Conservation (phyloP, 2,113 vertebrate genomes). For the Chitala chitala region DNA sequence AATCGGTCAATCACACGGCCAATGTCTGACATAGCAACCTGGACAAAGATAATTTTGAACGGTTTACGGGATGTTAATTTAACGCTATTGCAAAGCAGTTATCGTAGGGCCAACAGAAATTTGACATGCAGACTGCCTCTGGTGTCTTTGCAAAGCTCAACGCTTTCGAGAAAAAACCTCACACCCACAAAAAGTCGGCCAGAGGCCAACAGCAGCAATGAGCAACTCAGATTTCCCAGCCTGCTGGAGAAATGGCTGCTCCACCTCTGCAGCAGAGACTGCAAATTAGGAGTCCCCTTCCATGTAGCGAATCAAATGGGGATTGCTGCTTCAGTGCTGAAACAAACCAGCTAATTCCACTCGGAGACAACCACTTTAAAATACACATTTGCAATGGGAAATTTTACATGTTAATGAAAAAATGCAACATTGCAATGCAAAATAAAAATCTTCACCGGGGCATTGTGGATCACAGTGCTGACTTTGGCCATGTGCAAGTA, state of each 20-base stretch:
- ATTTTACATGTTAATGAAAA: no score
- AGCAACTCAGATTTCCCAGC: not conserved
- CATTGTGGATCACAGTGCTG: no score
- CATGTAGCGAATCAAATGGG: not conserved
- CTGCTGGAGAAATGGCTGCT: not conserved
- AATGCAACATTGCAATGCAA: no score
- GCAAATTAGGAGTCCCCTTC: constrained; percentile 5
- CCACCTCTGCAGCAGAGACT: not conserved
- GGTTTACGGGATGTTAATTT: not conserved
- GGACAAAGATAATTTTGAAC: not conserved
- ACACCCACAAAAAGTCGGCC: not conserved
- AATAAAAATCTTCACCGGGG: no score
- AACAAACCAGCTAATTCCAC: no score
- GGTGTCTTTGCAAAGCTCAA: no score
- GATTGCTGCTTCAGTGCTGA: no score
- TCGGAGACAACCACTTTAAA: no score
- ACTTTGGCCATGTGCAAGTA: no score
- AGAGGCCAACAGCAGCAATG: not conserved
- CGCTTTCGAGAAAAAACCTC: not conserved
- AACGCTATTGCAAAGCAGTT: not conserved
- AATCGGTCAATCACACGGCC: not conserved
- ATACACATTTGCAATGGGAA: no score
- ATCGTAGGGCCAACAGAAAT: not conserved
- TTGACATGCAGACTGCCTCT: not conserved
- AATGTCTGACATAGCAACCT: not conserved